Conservation (phyloP, 2,888 invertebrate genomes). For the Aphidoletes aphidimyza region DNA sequence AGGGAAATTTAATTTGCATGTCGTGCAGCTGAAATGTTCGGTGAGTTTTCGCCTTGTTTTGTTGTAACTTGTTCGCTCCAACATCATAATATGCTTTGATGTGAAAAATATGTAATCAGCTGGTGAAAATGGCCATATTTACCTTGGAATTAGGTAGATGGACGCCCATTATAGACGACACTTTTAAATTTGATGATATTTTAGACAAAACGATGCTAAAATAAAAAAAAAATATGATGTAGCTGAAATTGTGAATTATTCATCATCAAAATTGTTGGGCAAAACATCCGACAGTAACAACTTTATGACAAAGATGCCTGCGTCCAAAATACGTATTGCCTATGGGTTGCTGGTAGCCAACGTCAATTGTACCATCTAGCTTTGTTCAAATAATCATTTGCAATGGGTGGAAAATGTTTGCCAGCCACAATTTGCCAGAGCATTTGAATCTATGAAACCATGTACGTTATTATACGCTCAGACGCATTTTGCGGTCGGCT, state of each 20-base stretch:
- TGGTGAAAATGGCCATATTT: background rate
- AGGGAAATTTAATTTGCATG: background rate
- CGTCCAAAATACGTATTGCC: no score
- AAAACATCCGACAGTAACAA: no score
- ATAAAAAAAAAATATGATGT: no score
- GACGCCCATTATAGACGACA: background rate
- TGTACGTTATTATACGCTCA: background rate
- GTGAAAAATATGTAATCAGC: background rate
- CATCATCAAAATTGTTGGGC: no score
- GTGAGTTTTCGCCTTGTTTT: background rate
- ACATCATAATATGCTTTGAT: background rate
- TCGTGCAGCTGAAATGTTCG: background rate
- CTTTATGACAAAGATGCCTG: no score
- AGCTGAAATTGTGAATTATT: no score
- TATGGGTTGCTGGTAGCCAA: no score
- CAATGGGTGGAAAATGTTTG: no score
- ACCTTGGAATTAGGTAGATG: background rate
- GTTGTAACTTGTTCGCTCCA: background rate
- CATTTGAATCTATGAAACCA: background rate
- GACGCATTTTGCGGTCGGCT: background rate
- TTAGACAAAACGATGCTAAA: no score
- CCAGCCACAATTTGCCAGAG: background rate
- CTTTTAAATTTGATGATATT: background rate
- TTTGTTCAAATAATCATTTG: background rate
- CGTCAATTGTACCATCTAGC: no score